A percentile compares a stretch with the other conserved stretches of the same genome.
These are phyloP conservation scores for Odontamblyopus lacepedii DNA, from an alignment of 2,797 vertebrate genomes.

Conservation along the genomic window DNA sequence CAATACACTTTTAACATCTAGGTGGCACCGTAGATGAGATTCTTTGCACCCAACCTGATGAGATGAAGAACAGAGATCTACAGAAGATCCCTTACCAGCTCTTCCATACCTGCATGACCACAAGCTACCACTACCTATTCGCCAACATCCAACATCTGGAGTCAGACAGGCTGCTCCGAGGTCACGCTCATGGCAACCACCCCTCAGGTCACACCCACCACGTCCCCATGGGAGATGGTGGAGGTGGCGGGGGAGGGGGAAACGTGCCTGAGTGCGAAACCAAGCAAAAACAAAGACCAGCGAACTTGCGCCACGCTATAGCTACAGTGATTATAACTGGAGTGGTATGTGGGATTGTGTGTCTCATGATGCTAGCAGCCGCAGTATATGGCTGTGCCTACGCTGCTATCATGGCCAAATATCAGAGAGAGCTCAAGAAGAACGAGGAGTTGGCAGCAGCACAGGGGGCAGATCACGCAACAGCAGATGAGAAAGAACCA, in stretches of 20 bases:
- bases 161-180: constrained; percentile 65
- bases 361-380: constrained; percentile 94
- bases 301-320: constrained; percentile 89
- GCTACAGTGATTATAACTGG: constrained; percentile 95
- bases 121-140: constrained; percentile 75
- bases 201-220: constrained; percentile 68
- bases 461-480: constrained; percentile 60
- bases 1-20: constrained; percentile 50
- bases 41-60: constrained; percentile 83
- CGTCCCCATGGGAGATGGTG: constrained; percentile 53
- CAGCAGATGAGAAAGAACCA: constrained; percentile 78
- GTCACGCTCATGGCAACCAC: constrained; percentile 71
- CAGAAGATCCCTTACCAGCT: constrained; percentile 92
- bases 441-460: constrained; percentile 70
- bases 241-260: constrained; percentile 50
- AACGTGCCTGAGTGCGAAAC: constrained; percentile 78
- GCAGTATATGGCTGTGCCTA: constrained; percentile 94
- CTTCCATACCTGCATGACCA: constrained; percentile 85
- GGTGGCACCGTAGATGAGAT: constrained; percentile 88
- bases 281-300: constrained; percentile 82
- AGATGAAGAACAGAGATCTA: constrained; percentile 85
- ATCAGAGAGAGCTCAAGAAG: constrained; percentile 83
- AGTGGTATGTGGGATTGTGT: constrained; percentile 93
- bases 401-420: constrained; percentile 90
- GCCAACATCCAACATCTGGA: constrained; percentile 79